A percentile compares a stretch with the other conserved stretches of the same genome.
phyloP scores from a whole-genome alignment of 2,113 vertebrate species.

The Otocyon megalotis region DNA sequence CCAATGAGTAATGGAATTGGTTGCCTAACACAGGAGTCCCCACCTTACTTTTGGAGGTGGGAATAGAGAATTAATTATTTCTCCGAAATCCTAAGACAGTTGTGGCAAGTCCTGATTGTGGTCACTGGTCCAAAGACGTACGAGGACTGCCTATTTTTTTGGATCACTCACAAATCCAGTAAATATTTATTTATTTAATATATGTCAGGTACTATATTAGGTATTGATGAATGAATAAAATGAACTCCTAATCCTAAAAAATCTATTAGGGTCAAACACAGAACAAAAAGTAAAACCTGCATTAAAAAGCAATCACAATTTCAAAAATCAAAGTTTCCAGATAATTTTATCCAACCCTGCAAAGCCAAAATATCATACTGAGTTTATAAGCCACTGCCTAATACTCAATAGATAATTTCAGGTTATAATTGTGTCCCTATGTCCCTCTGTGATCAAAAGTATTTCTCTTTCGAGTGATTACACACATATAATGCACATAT shows the following conservation, averaged over 20 bases:
- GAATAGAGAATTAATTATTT: not conserved
- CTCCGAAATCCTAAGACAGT: conserved; percentile 7
- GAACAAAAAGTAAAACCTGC: conserved; percentile 1
- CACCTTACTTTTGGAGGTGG: not conserved
- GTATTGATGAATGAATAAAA: conserved; percentile 35
- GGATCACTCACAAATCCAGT: not conserved
- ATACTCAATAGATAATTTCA: not conserved
- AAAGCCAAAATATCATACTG: not conserved
- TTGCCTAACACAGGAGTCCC: not conserved
- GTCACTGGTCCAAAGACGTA: not conserved
- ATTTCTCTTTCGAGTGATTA: not conserved
- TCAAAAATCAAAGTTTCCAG: conserved; percentile 38
- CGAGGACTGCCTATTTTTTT: not conserved
- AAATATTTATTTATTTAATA: conserved; percentile 11
- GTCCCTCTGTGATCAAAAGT: not conserved
- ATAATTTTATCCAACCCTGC: conserved; percentile 28
- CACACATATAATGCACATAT: not conserved
- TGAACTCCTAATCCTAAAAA: not conserved
- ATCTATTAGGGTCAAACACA: not conserved
- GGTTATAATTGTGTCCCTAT: not conserved
- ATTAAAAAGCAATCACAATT: conserved; percentile 55
- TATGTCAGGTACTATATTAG: not conserved
- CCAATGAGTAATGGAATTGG: not conserved
- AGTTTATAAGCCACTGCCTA: conserved; percentile 23
- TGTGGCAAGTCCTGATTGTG: not conserved